Conservation (phyloP, 2,113 vertebrate genomes). For the Narcine bancroftii region DNA sequence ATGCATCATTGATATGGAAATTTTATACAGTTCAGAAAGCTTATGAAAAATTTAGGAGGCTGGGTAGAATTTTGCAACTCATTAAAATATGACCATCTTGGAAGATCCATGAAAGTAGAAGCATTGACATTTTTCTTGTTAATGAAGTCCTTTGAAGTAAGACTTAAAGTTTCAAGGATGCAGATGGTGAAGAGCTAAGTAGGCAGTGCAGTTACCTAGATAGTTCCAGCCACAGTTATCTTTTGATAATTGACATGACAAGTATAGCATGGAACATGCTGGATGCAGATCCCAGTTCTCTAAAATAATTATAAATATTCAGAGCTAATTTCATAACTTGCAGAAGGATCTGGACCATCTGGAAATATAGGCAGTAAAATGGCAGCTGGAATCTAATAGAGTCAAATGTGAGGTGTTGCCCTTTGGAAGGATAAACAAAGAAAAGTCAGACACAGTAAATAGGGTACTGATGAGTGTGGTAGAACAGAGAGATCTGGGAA, state of each 20-base stretch:
- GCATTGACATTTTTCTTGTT: not conserved
- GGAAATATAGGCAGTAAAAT: too few relatives aligned
- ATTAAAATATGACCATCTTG: not conserved
- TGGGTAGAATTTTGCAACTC: not conserved
- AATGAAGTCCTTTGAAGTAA: not conserved
- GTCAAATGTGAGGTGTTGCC: too few relatives aligned
- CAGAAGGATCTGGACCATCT: too few relatives aligned
- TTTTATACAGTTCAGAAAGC: not conserved
- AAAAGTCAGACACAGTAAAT: too few relatives aligned
- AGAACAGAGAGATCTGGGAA: too few relatives aligned
- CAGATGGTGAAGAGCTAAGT: not conserved
- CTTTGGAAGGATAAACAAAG: too few relatives aligned
- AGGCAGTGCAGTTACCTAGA: not conserved
- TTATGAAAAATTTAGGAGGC: not conserved
- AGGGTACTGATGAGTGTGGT: too few relatives aligned
- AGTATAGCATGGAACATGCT: not conserved
- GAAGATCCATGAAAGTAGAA: not conserved
- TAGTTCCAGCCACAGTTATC: not conserved
- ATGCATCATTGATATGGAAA: constrained; percentile 13
- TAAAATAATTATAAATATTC: not conserved
- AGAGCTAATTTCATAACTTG: not conserved
- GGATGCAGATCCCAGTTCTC: not conserved
- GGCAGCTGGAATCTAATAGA: too few relatives aligned
- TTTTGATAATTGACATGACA: not conserved
- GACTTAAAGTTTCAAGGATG: not conserved